A percentile compares a stretch with the other conserved stretches of the same genome.
These are phyloP conservation scores for Entosphenus tridentatus DNA, from an alignment of 2,113 vertebrate species.

Conservation along the genomic window DNA sequence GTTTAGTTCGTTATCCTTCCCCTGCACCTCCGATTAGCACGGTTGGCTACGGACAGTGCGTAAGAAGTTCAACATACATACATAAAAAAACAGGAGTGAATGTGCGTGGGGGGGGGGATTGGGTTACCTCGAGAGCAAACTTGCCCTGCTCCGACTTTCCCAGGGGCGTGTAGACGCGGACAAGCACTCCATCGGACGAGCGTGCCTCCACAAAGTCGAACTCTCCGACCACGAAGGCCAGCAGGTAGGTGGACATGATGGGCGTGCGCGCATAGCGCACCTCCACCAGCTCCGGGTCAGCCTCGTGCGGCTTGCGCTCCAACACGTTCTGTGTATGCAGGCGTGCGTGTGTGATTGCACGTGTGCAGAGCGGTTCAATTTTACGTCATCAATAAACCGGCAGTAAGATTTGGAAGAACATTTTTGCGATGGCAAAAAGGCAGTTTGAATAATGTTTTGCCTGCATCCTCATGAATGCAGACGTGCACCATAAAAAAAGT, in stretches of 20 bases:
- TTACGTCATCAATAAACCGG: no score
- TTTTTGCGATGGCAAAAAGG: no score
- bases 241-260: constrained; percentile 85
- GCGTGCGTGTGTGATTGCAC: no score
- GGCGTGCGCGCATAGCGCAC: constrained; percentile 77
- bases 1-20: no score
- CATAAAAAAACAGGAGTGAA: not conserved
- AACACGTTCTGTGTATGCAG: constrained; percentile 39
- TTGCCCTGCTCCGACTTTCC: constrained; percentile 87
- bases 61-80: no score
- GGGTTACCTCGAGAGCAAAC: constrained; percentile 80
- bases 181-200: constrained; percentile 57
- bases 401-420: no score
- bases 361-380: no score
- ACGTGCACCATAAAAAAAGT: no score
- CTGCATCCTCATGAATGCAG: no score
- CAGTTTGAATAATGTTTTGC: no score
- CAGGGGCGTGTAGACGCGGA: constrained; percentile 79
- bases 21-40: no score
- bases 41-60: no score
- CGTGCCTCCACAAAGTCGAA: constrained; percentile 82
- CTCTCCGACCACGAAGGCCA: constrained; percentile 91
- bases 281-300: constrained; percentile 65
- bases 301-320: constrained; percentile 61
- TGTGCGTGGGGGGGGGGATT: constrained; percentile 9